Conservation (phyloP, 2,888 invertebrate genomes). For the Oligia latruncula region DNA sequence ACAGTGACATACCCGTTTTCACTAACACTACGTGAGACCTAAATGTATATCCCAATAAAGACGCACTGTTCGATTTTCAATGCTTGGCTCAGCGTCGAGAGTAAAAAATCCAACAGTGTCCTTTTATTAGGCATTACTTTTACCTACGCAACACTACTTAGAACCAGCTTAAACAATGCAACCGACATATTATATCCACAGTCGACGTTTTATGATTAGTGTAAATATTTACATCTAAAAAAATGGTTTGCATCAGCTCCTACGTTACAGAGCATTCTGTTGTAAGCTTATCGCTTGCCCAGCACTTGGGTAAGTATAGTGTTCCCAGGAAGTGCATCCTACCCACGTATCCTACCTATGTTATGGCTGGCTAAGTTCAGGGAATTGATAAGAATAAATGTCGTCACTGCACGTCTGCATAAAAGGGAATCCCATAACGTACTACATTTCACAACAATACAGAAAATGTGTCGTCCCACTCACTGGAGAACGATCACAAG, state of each 20-base stretch:
- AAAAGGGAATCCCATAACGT: neutral
- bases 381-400: constrained; percentile 15
- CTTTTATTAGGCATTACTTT: neutral
- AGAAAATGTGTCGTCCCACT: too few species aligned
- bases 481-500: too few species aligned
- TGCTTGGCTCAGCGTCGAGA: neutral
- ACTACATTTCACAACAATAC: neutral
- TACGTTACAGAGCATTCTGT: constrained; percentile 1
- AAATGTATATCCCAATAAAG: too few species aligned
- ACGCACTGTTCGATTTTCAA: neutral
- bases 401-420: neutral
- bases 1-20: neutral
- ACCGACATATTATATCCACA: neutral
- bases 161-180: neutral
- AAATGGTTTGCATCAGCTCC: neutral
- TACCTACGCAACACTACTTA: neutral
- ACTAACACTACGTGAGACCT: neutral
- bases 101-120: neutral
- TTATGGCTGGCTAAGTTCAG: constrained; percentile 33
- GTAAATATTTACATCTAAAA: constrained; percentile 12
- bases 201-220: neutral
- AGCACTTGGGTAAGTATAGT: neutral
- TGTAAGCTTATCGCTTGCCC: constrained; percentile 33
- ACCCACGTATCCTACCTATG: neutral
- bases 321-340: constrained; percentile 4